phyloP scores from a whole-genome alignment of 2,888 invertebrate genomes.

The Amblyjoppa fuscipennis region DNA sequence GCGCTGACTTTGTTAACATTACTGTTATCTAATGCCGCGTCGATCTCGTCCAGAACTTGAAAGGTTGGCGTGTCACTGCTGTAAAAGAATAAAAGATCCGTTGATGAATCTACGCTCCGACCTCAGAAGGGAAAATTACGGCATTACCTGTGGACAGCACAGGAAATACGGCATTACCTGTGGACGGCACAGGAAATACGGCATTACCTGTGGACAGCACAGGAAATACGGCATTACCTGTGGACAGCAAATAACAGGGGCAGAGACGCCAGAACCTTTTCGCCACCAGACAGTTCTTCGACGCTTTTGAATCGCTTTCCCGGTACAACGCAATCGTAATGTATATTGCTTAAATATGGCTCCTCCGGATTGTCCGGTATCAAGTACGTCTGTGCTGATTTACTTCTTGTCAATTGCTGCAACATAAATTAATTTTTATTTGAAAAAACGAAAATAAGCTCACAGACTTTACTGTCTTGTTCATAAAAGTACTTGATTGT shows the following conservation, averaged over 20 bases:
- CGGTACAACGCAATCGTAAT: slow-evolving; percentile 99
- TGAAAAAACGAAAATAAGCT: neutral
- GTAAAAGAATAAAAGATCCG: slow-evolving; percentile 30
- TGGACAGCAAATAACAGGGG: slow-evolving; percentile 96
- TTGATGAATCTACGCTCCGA: neutral
- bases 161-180: no score
- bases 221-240: no score
- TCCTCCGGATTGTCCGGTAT: slow-evolving; percentile 99
- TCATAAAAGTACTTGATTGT: neutral
- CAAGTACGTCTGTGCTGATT: slow-evolving; percentile 96
- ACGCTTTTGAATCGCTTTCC: slow-evolving; percentile 98
- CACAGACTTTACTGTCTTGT: no score
- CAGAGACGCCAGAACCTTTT: slow-evolving; percentile 98
- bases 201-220: slow-evolving; percentile 88
- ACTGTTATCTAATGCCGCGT: slow-evolving; percentile 94
- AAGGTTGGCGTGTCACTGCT: slow-evolving; percentile 98
- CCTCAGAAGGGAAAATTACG: neutral
- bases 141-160: slow-evolving; percentile 94
- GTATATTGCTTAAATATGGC: slow-evolving; percentile 98
- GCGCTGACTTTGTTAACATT: slow-evolving; percentile 19
- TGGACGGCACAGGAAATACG: no score
- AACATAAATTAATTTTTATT: slow-evolving; percentile 46
- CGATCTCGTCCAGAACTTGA: slow-evolving; percentile 99
- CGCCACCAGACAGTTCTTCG: slow-evolving; percentile 99
- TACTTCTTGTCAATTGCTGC: slow-evolving; percentile 93